Base-by-base conservation (phyloP, 2,888 invertebrate genomes). In the Cheilosia grossa region DNA sequence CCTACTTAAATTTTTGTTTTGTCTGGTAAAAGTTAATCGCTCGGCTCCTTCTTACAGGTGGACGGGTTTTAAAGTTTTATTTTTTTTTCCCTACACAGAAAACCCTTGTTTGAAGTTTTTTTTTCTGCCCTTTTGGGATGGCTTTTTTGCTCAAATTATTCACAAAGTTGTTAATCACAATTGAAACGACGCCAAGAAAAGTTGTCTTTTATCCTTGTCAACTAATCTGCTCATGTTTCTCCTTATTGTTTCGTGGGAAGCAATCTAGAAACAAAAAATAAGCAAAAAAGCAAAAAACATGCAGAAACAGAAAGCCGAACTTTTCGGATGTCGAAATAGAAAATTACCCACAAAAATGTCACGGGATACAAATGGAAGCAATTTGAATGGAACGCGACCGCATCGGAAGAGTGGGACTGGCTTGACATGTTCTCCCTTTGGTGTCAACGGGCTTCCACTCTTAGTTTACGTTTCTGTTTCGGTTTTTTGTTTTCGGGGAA, bases 301-400 rank as follows among this genome's bases (percentile, higher is more conserved):
- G 42, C 6, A 30, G 6, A 27, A 21, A 37, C 30, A 37, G 15
- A 13, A 54, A 49, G 51, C 53, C 44, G 27, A 77, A 70, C 21
- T 69, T 70, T 69, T 70, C 63, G 30, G 56, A 78, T 56, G 61
- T 37, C 49, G 49, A 73, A 82, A 82, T 79, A 74, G 82, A 79
- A 83, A 83, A 83, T 83, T 83, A 83, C 79, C 79, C 83, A 74
- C 83, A 83, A 74, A 79, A 74, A 74, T 69, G 74, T 79, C 79
- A 74, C 79, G 53, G 69, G 69, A 79, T 64, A 79, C 79, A 79
- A 83, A 83, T 83, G 79, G 74, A 74, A 74, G 83, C 79, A 83
- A 83, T 83, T 83, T 83, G 64, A 79, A 69, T 74, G 74, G 83
- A 67, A 70, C 59, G 59, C 58, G 51, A 51, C 51, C 51, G 51